Base-by-base conservation (phyloP, 1,140 invertebrate genomes). In the Drosophila lacertosa region DNA sequence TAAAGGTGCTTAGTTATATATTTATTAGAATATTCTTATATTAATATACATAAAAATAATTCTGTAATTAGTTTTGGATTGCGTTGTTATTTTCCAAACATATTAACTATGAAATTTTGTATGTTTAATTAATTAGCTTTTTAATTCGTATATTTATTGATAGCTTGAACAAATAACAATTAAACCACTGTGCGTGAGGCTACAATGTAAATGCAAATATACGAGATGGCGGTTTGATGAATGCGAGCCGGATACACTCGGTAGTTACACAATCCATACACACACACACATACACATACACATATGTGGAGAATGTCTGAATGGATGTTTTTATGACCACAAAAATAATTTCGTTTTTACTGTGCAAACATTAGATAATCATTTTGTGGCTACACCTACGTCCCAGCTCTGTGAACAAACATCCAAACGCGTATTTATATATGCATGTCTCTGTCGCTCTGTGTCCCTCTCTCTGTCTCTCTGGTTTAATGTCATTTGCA, bases 351-450 rank as follows among this genome's bases (percentile, higher is more conserved):
- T 77, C 62, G 68, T 80, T 80, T 84, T 84, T 84, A 84, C 81
- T 80, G 76, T 62, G 74, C 81, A 73, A 80, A 80, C 81, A 84
- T 84, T 81, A 86, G 81, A 86, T 80, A 86, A 80, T 84, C 77
- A 84, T 86, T 68, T 71, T 71, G 68, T 26, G 68, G 62, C 45
- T 47, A 53, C 9, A 29, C 7, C 9, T 15, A 10, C n/a, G 29
- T 16, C 18, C 13, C 6, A 11, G 22, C 11, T 45, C 11, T 24
- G 4, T 24, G 18, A 9, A 9, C 11, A 15, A 11, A 20, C 16
- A 24, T 75, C 18, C 54, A 16, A 45, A 59, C 53, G 33, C 57
- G 45, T 50, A 22, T 66, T 40, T 51, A 22, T 42, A 20, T 24
- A 18, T 40, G 29, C 33, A 15, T 65, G 37, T 29, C 20, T 67